Evolutionary conservation across 2,113 vertebrate species (phyloP).

Genomic region (Struthio camelus): DNA sequence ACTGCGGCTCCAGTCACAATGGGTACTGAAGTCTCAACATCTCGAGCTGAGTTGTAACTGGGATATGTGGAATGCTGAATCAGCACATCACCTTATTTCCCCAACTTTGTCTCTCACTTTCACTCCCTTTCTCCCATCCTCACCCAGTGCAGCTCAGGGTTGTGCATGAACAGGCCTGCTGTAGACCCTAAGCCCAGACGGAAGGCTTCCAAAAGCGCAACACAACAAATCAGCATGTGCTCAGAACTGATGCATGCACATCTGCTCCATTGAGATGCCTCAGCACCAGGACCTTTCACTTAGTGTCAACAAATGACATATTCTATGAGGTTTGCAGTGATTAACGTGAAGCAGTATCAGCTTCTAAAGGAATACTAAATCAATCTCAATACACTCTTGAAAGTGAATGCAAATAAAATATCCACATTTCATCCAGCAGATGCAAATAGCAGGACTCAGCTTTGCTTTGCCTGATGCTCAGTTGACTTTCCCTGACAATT

Average conservation of each 20-base stretch:
- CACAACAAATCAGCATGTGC: accelerated
- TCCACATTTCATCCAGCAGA: background rate
- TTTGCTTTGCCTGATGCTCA: background rate
- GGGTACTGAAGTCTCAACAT: background rate
- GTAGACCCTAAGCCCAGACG: background rate
- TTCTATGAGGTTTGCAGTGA: background rate
- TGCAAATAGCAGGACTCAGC: background rate
- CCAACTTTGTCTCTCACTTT: background rate
- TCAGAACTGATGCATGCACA: background rate
- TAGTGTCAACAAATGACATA: background rate
- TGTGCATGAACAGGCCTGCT: background rate
- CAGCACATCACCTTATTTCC: background rate
- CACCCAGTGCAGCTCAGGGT: background rate
- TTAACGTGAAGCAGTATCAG: background rate
- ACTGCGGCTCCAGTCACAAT: background rate
- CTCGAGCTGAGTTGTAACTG: background rate
- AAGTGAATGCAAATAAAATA: background rate
- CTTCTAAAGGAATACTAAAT: background rate
- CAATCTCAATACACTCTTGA: background rate
- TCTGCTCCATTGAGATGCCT: background rate
- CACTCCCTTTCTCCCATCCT: background rate
- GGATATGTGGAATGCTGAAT: background rate
- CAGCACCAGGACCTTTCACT: background rate
- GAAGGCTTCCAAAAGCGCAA: background rate
- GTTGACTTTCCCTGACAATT: background rate